Percentiles rank a stretch among this genome's conserved stretches.
Conservation (phyloP, 1,140 invertebrate genomes). For the Sinonovacula constricta region DNA sequence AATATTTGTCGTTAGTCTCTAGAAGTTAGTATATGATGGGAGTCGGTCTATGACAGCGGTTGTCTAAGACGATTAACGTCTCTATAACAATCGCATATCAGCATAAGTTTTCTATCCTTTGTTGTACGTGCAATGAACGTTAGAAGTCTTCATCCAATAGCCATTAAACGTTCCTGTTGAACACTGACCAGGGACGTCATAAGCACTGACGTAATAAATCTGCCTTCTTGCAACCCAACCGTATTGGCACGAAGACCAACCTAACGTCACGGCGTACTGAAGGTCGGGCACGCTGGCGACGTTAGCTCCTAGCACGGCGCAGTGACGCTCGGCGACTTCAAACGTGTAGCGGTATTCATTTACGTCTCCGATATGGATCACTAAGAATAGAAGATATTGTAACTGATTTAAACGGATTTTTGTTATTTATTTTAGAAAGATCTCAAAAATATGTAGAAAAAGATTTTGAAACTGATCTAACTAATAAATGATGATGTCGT, state of each 20-base stretch:
- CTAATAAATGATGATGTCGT: too few species aligned
- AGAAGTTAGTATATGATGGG: too few species aligned
- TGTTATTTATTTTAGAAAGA: too few species aligned
- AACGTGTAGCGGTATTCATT: not conserved
- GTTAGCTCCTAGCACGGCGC: not conserved
- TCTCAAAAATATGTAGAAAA: too few species aligned
- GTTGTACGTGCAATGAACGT: not conserved
- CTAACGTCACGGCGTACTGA: not conserved
- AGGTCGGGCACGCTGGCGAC: not conserved
- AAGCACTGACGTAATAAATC: not conserved
- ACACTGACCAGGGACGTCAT: not conserved
- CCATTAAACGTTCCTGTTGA: not conserved
- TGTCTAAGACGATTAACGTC: too few species aligned
- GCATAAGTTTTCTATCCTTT: too few species aligned
- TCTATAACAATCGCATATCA: too few species aligned
- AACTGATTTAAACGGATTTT: too few species aligned
- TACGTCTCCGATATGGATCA: not conserved
- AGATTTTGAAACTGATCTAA: too few species aligned
- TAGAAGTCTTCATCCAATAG: not conserved
- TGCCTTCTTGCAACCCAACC: not conserved
- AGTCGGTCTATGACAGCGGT: too few species aligned
- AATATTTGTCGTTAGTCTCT: too few species aligned
- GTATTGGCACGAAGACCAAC: not conserved
- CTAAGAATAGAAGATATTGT: too few species aligned
- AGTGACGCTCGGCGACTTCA: not conserved